Conservation (phyloP, 1,140 invertebrate genomes). For the Drosophila setifemur region DNA sequence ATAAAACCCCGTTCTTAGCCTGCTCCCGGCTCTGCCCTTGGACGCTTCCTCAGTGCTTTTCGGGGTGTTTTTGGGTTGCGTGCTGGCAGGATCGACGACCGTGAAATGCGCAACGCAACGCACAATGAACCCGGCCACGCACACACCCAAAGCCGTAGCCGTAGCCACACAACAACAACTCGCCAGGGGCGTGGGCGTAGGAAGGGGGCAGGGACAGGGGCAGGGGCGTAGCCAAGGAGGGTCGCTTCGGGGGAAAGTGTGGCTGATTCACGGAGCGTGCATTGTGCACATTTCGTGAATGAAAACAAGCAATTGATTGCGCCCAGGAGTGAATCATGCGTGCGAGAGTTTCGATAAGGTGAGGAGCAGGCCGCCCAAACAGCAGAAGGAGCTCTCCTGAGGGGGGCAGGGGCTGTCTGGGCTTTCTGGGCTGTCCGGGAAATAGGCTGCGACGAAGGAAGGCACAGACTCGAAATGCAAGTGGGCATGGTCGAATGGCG, state of each 20-base stretch:
- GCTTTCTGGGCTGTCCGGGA: conserved; percentile 24
- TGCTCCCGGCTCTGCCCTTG: conserved; percentile 3
- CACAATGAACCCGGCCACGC: conserved; percentile 69
- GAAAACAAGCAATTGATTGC: conserved; percentile 72
- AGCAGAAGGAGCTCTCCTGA: background rate
- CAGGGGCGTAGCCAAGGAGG: background rate
- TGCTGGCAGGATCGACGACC: conserved; percentile 76
- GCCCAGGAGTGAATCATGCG: conserved; percentile 72
- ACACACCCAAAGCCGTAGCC: conserved; percentile 28
- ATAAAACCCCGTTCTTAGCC: conserved; percentile 8
- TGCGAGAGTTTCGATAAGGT: conserved; percentile 50
- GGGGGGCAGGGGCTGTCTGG: background rate
- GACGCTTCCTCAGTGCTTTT: conserved; percentile 22
- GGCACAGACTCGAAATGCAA: conserved; percentile 49
- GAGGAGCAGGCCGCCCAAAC: conserved; percentile 4
- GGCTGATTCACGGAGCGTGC: conserved; percentile 53
- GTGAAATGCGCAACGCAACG: conserved; percentile 71
- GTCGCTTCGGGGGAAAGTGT: background rate
- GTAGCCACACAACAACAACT: conserved; percentile 23
- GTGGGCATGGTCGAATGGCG: conserved; percentile 54
- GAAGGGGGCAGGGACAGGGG: background rate
- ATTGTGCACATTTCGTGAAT: conserved; percentile 70
- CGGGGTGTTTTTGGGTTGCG: conserved; percentile 43
- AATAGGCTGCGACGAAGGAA: conserved; percentile 54
- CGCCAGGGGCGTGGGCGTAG: conserved; percentile 11